Conservation (phyloP, 1,140 invertebrate species). For the Mizuhopecten yessoensis region DNA sequence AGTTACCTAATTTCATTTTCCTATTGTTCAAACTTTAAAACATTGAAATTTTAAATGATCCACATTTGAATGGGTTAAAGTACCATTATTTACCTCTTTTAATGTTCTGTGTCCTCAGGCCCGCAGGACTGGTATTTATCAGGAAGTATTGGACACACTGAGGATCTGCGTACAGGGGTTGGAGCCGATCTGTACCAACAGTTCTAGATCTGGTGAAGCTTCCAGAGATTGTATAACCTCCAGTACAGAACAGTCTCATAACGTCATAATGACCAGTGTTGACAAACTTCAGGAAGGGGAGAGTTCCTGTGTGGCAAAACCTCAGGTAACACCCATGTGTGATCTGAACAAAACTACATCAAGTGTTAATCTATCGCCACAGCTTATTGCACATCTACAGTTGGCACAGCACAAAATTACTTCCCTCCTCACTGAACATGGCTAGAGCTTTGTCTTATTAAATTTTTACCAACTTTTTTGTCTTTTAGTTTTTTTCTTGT, state of each 20-base stretch:
- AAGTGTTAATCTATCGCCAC: background rate
- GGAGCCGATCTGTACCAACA: background rate
- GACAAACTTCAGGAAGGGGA: background rate
- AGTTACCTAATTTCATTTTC: too few species aligned
- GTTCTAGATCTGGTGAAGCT: background rate
- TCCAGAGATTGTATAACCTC: background rate
- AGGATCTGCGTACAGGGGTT: constrained; percentile 2
- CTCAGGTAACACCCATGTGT: background rate
- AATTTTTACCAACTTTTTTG: constrained; percentile 8
- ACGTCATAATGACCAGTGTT: background rate
- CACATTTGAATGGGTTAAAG: too few species aligned
- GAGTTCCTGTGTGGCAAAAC: background rate
- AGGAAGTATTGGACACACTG: background rate
- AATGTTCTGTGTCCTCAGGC: background rate
- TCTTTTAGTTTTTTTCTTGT: background rate
- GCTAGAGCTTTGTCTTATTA: background rate
- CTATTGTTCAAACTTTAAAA: too few species aligned
- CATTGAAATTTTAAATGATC: too few species aligned
- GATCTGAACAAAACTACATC: background rate
- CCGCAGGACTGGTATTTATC: background rate
- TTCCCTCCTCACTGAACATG: background rate
- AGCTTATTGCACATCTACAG: background rate
- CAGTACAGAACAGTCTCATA: background rate
- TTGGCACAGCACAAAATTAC: background rate
- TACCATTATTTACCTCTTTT: too few species aligned